These are phyloP conservation scores for Dryas iulia DNA, from an alignment of 1,140 invertebrate species.

Conservation along the genomic window DNA sequence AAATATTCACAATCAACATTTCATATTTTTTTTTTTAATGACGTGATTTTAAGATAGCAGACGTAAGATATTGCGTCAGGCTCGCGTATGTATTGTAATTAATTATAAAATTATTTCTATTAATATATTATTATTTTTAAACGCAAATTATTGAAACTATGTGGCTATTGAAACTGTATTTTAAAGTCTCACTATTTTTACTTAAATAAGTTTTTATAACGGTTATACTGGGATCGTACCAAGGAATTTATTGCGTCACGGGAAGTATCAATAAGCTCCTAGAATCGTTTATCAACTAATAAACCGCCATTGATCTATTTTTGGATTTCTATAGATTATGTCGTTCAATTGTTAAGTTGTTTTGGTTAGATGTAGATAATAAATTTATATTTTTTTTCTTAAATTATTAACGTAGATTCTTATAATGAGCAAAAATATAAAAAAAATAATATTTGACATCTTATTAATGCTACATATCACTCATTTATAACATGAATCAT, in stretches of 20 bases:
- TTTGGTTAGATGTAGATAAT: not conserved
- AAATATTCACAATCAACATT: no score
- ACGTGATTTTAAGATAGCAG: no score
- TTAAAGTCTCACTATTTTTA: no score
- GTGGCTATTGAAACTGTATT: no score
- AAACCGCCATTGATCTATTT: slow-evolving; percentile 10
- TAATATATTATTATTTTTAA: no score
- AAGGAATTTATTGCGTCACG: slow-evolving; percentile 4
- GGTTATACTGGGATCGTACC: not conserved
- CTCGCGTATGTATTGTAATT: no score
- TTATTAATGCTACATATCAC: not conserved
- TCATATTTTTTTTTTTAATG: no score
- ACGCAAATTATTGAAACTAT: no score
- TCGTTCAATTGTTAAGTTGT: not conserved
- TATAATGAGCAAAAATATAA: no score
- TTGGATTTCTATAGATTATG: not conserved
- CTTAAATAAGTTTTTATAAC: not conserved
- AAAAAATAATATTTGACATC: no score
- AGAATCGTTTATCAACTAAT: slow-evolving; percentile 16
- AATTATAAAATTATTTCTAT: no score
- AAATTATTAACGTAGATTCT: not conserved
- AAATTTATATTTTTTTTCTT: slow-evolving; percentile 8
- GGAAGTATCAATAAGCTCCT: slow-evolving; percentile 27
- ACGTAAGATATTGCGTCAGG: no score
- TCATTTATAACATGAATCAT: not conserved